Base-by-base conservation (phyloP, 2,113 vertebrate genomes). In the Paradoxurus hermaphroditus region DNA sequence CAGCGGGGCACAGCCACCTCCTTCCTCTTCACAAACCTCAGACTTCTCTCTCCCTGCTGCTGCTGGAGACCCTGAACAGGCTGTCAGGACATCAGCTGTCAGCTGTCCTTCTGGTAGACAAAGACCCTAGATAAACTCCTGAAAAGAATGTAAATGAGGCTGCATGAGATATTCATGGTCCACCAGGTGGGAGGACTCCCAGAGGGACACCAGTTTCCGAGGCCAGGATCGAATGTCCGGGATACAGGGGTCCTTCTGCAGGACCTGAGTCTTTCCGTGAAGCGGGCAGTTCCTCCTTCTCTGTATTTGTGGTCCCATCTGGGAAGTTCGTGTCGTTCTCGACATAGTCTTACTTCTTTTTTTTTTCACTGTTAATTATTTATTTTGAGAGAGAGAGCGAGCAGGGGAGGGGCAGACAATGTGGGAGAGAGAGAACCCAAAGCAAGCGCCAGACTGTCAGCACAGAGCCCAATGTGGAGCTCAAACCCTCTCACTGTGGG, bases 11-110 rank as follows among this genome's bases (percentile, higher is more conserved):
- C 11, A 0, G 36, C 31, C 39, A 0, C n/a, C 31, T 53, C 13
- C 56, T 85, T 85, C 59, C 95, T 93, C 56, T 11, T 70, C 77
- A 81, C 18, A 90, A 86, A 94, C 86, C 36, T 41, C 93, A 31
- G 21, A 4, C 25, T 59, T 39, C 19, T 67, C 10, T 70, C 41
- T 56, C 29, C n/a, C 79, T 11, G 51, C 15, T 18, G 36, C 8
- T 21, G 3, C 16, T 23, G 27, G 14, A 65, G 53, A 16, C 11
- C 5, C 0, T 63, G 6, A 44, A n/a, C 7, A 59, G 31, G 27
- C 4, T 31, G 11, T 27, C 41, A 4, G 27, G 29, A 51, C 44
- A 53, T 78, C 27, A 13, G 14, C 16, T 51, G 34, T 78, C 21
- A 16, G 23, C 16, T 65, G 4, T 23, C 14, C 34, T 86, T 7